Conservation (phyloP, 2,797 vertebrate species). For the Graptemys geographica region DNA sequence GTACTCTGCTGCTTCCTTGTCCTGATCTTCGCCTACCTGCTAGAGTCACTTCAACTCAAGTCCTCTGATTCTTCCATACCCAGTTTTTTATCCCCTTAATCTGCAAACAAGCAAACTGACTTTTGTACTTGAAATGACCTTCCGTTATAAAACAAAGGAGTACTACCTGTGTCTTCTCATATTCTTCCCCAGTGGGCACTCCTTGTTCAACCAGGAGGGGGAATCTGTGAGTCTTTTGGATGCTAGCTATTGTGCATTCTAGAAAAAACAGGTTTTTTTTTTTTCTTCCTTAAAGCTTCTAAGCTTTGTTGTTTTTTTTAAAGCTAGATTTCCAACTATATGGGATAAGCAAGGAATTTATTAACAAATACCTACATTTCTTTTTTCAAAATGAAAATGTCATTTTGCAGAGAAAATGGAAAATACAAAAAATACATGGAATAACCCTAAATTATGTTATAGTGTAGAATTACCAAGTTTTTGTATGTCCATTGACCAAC, state of each 20-base stretch:
- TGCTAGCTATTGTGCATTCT: not conserved
- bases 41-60: not conserved
- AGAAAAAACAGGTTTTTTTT: not conserved
- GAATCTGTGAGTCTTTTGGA: not conserved
- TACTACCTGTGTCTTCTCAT: not conserved
- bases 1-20: not conserved
- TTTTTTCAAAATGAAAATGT: not conserved
- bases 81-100: not conserved
- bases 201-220: not conserved
- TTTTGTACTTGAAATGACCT: not conserved
- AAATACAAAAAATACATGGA: not conserved
- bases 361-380: not conserved
- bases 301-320: not conserved
- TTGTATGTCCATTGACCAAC: not conserved
- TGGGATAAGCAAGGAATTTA: not conserved
- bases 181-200: not conserved
- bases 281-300: not conserved
- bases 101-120: not conserved
- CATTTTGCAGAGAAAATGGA: not conserved
- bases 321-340: not conserved
- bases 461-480: not conserved
- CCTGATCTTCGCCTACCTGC: not conserved
- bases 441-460: not conserved
- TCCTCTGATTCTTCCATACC: not conserved
- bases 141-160: not conserved